Evolutionary conservation across 2,888 invertebrate genomes (phyloP).

Genomic region (Lepidochrysops patricia): DNA sequence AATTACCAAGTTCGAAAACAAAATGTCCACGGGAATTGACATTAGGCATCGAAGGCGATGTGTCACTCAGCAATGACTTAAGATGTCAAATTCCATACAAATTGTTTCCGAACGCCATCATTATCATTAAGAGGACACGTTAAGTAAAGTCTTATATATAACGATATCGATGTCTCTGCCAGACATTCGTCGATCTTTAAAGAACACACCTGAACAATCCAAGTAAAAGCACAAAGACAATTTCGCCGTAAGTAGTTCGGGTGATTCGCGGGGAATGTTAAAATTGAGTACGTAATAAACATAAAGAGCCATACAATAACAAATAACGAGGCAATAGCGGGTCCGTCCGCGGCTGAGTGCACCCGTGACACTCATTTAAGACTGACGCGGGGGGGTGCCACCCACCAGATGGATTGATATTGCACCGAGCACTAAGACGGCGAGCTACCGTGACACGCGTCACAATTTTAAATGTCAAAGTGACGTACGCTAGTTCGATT

Average conservation of each 20-base stretch:
- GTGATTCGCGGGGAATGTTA: constrained; percentile 21
- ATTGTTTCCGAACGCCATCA: too few relatives aligned
- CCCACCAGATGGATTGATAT: constrained; percentile 72
- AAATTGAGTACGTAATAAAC: constrained; percentile 29
- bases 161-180: neutral
- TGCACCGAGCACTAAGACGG: constrained; percentile 66
- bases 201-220: neutral
- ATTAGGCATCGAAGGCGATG: too few relatives aligned
- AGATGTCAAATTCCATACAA: too few relatives aligned
- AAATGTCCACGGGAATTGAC: too few relatives aligned
- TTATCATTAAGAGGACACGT: too few relatives aligned
- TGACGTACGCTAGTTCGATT: neutral
- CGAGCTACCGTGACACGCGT: constrained; percentile 19
- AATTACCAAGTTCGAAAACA: too few relatives aligned
- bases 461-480: neutral
- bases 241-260: neutral
- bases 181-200: neutral
- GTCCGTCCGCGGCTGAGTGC: constrained; percentile 58
- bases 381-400: constrained; percentile 58
- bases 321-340: constrained; percentile 61
- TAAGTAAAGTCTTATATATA: neutral
- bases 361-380: constrained; percentile 74
- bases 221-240: neutral
- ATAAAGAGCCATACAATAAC: constrained; percentile 48
- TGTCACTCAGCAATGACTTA: too few relatives aligned